Conservation (phyloP, 37 sponge, comb jelly and placozoan species). For the Diacarnus erythraeanus region DNA sequence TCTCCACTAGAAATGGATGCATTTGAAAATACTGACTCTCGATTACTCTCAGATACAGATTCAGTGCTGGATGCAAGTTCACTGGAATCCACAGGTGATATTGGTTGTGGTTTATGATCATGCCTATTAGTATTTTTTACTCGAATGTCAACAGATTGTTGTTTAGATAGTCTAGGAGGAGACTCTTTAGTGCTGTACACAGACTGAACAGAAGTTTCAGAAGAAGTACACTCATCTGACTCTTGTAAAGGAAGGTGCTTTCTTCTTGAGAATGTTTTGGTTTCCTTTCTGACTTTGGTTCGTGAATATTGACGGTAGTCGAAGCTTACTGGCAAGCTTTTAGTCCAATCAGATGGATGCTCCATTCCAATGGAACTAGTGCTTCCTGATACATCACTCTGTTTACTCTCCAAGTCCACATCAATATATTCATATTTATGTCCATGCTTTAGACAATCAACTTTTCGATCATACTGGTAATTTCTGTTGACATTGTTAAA, state of each 20-base stretch:
- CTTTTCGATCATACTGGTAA: conserved; percentile 26
- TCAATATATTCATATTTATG: conserved; percentile 47
- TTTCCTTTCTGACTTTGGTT: neutral
- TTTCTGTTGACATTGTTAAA: neutral
- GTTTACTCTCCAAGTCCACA: neutral
- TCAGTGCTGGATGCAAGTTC: conserved; percentile 25
- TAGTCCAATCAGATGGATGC: conserved; percentile 18
- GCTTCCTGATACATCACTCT: neutral
- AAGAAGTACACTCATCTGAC: neutral
- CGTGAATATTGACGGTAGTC: neutral
- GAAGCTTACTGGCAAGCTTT: neutral
- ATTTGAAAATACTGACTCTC: neutral
- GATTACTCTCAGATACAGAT: neutral
- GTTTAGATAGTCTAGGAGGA: neutral
- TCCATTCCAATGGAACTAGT: neutral
- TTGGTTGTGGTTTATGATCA: neutral
- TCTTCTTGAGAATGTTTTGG: conserved; percentile 15
- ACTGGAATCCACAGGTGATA: neutral
- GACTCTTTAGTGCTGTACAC: neutral
- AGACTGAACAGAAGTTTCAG: neutral
- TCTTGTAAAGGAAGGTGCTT: conserved; percentile 33
- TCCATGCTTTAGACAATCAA: neutral
- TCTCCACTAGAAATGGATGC: conserved; percentile 6
- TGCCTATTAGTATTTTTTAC: neutral
- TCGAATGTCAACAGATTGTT: neutral